Percentiles rank a stretch among this genome's conserved stretches.
These are phyloP conservation scores for Sinocyclocheilus anshuiensis DNA, from an alignment of 2,113 vertebrate species.

Conservation along the genomic window DNA sequence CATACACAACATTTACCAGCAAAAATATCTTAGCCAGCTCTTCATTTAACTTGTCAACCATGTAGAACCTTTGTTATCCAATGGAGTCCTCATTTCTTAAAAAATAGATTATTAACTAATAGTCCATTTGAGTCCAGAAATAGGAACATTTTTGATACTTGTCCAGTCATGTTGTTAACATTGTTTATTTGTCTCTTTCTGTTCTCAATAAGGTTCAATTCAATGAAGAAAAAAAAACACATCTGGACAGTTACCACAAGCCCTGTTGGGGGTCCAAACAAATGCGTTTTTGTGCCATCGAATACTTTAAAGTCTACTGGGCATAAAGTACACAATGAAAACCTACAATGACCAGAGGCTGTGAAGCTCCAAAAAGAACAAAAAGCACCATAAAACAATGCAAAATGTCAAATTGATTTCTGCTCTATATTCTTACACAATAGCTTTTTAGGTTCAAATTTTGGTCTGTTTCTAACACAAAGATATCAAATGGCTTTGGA, in stretches of 20 bases:
- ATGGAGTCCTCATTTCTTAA: neutral
- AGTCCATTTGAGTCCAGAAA: slow-evolving; percentile 54
- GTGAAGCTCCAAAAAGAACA: neutral
- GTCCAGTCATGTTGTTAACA: neutral
- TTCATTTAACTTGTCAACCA: neutral
- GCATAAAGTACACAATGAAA: neutral
- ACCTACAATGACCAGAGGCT: neutral
- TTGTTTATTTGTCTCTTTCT: neutral
- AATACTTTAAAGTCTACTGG: neutral
- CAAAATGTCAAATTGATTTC: neutral
- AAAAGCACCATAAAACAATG: neutral
- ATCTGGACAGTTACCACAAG: neutral
- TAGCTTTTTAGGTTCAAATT: neutral
- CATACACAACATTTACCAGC: no score
- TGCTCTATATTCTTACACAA: neutral
- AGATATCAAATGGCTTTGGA: neutral
- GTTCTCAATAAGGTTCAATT: neutral
- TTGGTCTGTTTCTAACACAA: neutral
- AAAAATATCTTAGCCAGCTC: no score
- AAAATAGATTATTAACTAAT: neutral
- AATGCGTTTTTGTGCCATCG: neutral
- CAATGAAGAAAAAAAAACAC: neutral
- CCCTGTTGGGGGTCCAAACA: neutral
- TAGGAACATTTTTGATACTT: slow-evolving; percentile 61
- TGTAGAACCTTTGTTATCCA: neutral